A percentile compares a stretch with the other conserved stretches of the same genome.
These are phyloP conservation scores for Camponotus floridanus DNA, from an alignment of 1,140 invertebrate species.

Conservation along the genomic window DNA sequence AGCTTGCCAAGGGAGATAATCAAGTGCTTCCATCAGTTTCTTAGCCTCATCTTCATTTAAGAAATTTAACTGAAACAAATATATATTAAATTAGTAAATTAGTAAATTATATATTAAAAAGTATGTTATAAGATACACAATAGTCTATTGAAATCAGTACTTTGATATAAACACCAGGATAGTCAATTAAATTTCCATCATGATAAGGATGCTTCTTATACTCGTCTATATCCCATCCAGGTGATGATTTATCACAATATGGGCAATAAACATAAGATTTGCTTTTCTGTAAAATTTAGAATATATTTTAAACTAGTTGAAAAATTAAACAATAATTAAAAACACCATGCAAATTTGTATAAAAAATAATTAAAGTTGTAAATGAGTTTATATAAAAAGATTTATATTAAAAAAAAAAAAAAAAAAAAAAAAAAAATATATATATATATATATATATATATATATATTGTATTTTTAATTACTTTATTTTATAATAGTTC, in stretches of 20 bases:
- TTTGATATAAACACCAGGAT: conserved; percentile 91
- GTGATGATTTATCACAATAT: conserved; percentile 91
- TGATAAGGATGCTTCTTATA: conserved; percentile 90
- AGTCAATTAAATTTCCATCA: conserved; percentile 87
- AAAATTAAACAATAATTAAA: neutral
- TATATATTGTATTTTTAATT: neutral
- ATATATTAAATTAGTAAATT: no score
- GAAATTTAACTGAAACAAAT: conserved; percentile 89
- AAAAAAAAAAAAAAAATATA: no score
- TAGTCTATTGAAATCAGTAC: conserved; percentile 72
- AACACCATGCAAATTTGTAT: conserved; percentile 69
- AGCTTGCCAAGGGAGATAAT: conserved; percentile 94
- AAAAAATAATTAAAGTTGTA: neutral
- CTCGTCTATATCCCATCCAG: conserved; percentile 89
- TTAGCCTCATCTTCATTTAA: conserved; percentile 91
- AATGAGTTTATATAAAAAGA: neutral
- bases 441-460: neutral
- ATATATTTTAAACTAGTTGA: conserved; percentile 7
- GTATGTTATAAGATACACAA: conserved; percentile 22
- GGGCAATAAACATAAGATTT: conserved; percentile 92
- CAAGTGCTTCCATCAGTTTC: conserved; percentile 90
- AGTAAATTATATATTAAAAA: conserved; percentile 41
- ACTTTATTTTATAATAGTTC: neutral
- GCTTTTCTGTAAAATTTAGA: conserved; percentile 83
- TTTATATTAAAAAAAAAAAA: no score